Conservation (phyloP, 2,888 invertebrate species). For the Metallyticus violacea region DNA sequence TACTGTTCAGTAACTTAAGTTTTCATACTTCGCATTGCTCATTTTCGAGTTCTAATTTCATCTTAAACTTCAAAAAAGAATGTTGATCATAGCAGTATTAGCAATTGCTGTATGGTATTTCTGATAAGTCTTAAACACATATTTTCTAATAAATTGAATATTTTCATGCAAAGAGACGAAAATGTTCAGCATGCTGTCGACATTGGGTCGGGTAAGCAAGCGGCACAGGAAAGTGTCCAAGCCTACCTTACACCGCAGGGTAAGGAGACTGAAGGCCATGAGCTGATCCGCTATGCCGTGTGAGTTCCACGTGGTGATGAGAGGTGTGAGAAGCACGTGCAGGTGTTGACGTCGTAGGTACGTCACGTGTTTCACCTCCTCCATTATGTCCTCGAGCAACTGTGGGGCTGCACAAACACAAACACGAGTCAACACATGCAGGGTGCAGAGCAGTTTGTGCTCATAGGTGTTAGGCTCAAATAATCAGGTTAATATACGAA, state of each 20-base stretch:
- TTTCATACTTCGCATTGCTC: too few relatives aligned
- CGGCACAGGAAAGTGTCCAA: neutral
- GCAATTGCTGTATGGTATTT: too few relatives aligned
- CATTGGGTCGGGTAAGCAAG: neutral
- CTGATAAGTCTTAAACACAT: too few relatives aligned
- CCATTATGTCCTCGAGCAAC: constrained; percentile 34
- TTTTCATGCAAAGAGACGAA: too few relatives aligned
- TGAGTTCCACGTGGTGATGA: constrained; percentile 31
- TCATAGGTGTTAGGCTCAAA: neutral
- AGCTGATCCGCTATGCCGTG: constrained; percentile 34
- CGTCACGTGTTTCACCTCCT: constrained; percentile 35
- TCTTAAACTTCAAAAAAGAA: too few relatives aligned
- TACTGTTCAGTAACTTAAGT: too few relatives aligned
- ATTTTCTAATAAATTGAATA: too few relatives aligned
- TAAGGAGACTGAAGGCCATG: constrained; percentile 32
- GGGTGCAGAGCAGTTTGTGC: neutral
- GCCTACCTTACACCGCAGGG: constrained; percentile 33
- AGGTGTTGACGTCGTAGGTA: constrained; percentile 35
- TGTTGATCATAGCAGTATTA: too few relatives aligned
- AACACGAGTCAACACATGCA: neutral
- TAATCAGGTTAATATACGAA: too few relatives aligned
- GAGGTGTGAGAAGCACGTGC: constrained; percentile 33
- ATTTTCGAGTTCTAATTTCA: too few relatives aligned
- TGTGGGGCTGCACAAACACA: constrained; percentile 25
- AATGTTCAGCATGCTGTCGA: too few relatives aligned